Conservation (phyloP, 2,888 invertebrate species). For the Platycheirus rosarum region DNA sequence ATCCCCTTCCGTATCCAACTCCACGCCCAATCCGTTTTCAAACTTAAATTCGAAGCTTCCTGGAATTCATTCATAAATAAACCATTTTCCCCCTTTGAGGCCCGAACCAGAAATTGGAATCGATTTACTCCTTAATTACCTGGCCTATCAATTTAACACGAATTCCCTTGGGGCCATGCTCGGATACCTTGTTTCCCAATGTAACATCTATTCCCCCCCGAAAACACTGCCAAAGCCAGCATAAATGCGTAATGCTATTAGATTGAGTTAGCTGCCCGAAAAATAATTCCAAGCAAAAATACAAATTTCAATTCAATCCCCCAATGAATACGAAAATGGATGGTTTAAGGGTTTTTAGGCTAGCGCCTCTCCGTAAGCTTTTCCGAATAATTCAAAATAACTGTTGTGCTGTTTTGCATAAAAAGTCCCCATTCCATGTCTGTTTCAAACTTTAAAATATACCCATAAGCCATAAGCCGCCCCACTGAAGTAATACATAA, state of each 20-base stretch:
- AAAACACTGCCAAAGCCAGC: not conserved
- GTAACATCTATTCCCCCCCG: conserved; percentile 14
- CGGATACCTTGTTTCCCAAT: conserved; percentile 53
- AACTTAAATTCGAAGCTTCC: conserved; percentile 14
- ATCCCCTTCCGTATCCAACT: too few relatives aligned
- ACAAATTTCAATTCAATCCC: conserved; percentile 53
- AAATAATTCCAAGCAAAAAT: conserved; percentile 22
- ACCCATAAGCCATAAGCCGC: conserved; percentile 1
- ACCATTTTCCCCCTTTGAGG: not conserved
- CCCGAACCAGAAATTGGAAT: conserved; percentile 22
- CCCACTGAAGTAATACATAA: conserved; percentile 28
- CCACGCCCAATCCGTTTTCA: not conserved
- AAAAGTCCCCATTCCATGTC: not conserved
- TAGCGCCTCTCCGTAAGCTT: not conserved
- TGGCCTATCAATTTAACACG: conserved; percentile 52
- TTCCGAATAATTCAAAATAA: conserved; percentile 9
- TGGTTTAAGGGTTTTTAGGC: conserved; percentile 2
- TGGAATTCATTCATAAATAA: conserved; percentile 7
- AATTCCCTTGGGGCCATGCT: conserved; percentile 18
- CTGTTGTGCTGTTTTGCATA: conserved; percentile 12
- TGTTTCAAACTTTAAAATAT: not conserved
- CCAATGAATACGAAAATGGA: conserved; percentile 39
- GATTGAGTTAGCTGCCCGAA: conserved; percentile 34
- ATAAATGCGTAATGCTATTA: conserved; percentile 44
- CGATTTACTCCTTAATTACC: conserved; percentile 55